phyloP scores from a whole-genome alignment of 2,113 vertebrate genomes.

The Psittacara wagleri region DNA sequence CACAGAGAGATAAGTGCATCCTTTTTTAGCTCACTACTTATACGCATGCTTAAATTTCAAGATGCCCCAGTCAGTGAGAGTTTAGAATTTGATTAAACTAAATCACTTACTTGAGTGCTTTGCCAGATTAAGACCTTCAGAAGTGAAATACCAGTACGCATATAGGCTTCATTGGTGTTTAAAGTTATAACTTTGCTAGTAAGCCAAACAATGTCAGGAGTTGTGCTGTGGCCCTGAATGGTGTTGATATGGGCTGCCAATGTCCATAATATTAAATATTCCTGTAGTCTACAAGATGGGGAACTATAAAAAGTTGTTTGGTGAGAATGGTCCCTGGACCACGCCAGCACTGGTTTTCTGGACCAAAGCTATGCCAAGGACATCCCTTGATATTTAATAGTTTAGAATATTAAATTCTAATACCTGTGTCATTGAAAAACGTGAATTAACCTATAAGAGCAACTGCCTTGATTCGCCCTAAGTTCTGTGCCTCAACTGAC shows the following conservation, averaged over 20 bases:
- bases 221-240: neutral
- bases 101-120: neutral
- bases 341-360: neutral
- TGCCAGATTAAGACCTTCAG: neutral
- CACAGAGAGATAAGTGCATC: neutral
- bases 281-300: neutral
- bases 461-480: neutral
- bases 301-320: neutral
- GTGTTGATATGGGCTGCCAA: neutral
- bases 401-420: neutral
- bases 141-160: neutral
- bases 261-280: neutral
- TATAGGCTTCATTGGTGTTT: neutral
- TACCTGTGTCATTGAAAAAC: neutral
- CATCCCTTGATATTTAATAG: neutral
- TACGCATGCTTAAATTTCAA: conserved; percentile 5
- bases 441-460: neutral
- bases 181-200: neutral
- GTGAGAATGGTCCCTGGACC: neutral
- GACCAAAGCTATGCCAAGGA: neutral
- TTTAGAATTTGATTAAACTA: conserved; percentile 14
- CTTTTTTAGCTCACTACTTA: conserved; percentile 17
- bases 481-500: neutral
- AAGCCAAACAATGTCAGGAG: neutral
- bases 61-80: neutral